Percentiles rank a stretch among this genome's conserved stretches.
phyloP scores from a whole-genome alignment of 2,113 vertebrate genomes.

The Hydrolagus affinis region DNA sequence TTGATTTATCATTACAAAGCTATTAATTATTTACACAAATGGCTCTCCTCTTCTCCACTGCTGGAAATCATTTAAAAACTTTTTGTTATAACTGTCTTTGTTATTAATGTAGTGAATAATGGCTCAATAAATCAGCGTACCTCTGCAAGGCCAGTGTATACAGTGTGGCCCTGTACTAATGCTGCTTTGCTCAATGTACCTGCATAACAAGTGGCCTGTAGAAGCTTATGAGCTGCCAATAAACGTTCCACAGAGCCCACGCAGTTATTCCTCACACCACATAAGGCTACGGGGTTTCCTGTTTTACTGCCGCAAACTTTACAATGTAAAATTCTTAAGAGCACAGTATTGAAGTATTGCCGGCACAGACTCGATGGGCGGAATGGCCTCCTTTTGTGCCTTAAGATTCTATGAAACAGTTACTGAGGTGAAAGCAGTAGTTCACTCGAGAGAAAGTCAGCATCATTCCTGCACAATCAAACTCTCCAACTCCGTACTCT shows the following conservation, averaged over 20 bases:
- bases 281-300: background rate
- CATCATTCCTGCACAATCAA: too few relatives aligned
- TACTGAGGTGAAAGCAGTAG: too few relatives aligned
- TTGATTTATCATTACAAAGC: background rate
- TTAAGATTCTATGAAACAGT: too few relatives aligned
- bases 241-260: background rate
- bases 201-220: background rate
- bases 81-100: background rate
- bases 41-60: background rate
- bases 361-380: too few relatives aligned
- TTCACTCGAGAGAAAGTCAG: too few relatives aligned
- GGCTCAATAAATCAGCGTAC: background rate
- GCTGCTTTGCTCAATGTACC: background rate
- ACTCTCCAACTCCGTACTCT: too few relatives aligned
- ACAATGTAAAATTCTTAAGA: background rate
- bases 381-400: too few relatives aligned
- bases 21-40: slow-evolving; percentile 29
- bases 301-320: background rate
- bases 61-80: slow-evolving; percentile 20
- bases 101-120: slow-evolving; percentile 20
- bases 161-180: background rate
- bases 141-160: background rate
- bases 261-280: background rate
- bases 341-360: too few relatives aligned
- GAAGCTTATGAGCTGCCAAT: background rate